These are phyloP conservation scores for Microtus ochrogaster DNA, from an alignment of 2,113 vertebrate genomes.

Conservation along the genomic window DNA sequence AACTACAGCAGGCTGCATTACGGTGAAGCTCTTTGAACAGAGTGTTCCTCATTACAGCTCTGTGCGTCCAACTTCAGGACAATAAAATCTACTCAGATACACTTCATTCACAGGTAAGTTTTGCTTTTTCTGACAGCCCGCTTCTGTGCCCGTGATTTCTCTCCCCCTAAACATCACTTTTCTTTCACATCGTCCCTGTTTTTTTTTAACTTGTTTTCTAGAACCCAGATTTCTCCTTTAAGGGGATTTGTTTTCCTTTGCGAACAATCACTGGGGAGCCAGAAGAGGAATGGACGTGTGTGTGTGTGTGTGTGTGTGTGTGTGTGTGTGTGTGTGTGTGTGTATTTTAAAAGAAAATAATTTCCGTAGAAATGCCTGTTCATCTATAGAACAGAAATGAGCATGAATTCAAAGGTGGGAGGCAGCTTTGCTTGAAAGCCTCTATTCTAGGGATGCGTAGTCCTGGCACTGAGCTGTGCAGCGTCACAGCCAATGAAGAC, in stretches of 20 bases:
- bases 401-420: background rate
- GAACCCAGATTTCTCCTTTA: constrained; percentile 15
- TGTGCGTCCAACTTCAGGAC: background rate
- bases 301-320: too few species aligned
- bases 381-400: constrained; percentile 33
- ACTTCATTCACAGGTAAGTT: constrained; percentile 59
- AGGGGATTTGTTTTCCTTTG: constrained; percentile 22
- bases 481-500: background rate
- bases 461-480: background rate
- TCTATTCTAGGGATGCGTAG: background rate
- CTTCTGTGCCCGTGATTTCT: background rate
- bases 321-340: too few species aligned
- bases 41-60: constrained; percentile 20
- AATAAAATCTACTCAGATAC: constrained; percentile 10
- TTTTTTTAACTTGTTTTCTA: constrained; percentile 25
- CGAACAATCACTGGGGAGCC: background rate
- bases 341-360: background rate
- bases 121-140: background rate
- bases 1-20: background rate
- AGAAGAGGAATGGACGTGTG: constrained; percentile 39
- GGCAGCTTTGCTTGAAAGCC: constrained; percentile 21
- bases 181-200: background rate
- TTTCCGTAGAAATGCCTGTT: constrained; percentile 9
- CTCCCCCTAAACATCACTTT: background rate
- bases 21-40: background rate